Percentiles rank a stretch among this genome's conserved stretches.
These are phyloP conservation scores for Xiphophorus birchmanni DNA, from an alignment of 2,797 vertebrate species.

Conservation along the genomic window DNA sequence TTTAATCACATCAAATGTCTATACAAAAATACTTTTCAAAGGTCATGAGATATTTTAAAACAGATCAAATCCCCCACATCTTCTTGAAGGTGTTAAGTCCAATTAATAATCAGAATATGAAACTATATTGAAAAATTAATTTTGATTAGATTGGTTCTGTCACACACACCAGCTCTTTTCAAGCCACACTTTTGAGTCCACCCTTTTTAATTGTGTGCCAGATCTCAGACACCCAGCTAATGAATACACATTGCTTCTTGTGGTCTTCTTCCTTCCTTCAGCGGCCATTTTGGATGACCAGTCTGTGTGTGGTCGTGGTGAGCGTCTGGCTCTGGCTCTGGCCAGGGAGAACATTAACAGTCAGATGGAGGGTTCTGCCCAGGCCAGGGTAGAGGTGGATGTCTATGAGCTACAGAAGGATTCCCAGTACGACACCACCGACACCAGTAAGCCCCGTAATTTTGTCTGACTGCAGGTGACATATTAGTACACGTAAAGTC, in stretches of 20 bases:
- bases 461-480: not conserved
- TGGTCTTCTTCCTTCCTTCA: slow-evolving; percentile 43
- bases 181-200: fast-evolving
- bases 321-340: slow-evolving; percentile 88
- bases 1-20: not conserved
- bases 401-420: slow-evolving; percentile 90
- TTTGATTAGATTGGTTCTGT: not conserved
- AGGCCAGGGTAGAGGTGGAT: slow-evolving; percentile 89
- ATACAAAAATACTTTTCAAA: not conserved
- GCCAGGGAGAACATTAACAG: slow-evolving; percentile 92
- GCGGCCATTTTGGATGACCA: slow-evolving; percentile 91
- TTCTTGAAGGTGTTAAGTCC: not conserved
- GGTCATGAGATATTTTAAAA: not conserved
- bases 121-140: not conserved
- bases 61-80: not conserved
- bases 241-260: not conserved
- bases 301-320: slow-evolving; percentile 87
- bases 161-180: not conserved
- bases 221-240: not conserved
- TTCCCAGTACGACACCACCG: slow-evolving; percentile 92
- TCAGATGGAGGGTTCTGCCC: slow-evolving; percentile 82
- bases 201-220: not conserved
- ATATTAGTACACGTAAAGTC: not conserved
- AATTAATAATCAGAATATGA: not conserved
- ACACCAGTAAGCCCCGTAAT: slow-evolving; percentile 83